These are phyloP conservation scores for Melieria omissa DNA, from an alignment of 2,888 invertebrate genomes.

Conservation along the genomic window DNA sequence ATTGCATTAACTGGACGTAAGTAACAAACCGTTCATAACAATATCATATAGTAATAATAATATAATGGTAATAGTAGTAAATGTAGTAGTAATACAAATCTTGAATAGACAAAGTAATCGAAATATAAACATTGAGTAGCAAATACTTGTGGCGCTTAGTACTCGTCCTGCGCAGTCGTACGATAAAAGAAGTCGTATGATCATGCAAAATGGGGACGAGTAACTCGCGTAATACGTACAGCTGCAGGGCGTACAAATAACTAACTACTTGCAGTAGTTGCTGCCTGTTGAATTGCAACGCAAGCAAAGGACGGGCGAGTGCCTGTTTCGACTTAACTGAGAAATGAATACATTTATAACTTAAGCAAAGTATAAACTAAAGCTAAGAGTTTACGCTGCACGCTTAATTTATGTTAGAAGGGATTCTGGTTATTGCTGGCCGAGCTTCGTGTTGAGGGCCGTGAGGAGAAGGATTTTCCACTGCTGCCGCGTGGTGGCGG, in stretches of 20 bases:
- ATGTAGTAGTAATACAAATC: background rate
- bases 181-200: too few species aligned
- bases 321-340: too few species aligned
- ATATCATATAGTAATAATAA: constrained; percentile 42
- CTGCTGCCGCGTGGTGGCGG: constrained; percentile 70
- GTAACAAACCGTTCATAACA: constrained; percentile 63
- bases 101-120: background rate
- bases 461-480: constrained; percentile 70
- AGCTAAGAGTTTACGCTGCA: constrained; percentile 70
- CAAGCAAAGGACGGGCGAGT: too few species aligned
- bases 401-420: constrained; percentile 73
- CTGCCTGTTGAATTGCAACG: too few species aligned
- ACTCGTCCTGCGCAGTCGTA: too few species aligned
- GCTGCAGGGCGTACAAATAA: too few species aligned
- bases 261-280: too few species aligned
- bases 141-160: too few species aligned
- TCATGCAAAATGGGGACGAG: too few species aligned
- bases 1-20: constrained; percentile 64
- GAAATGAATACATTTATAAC: constrained; percentile 62
- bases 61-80: constrained; percentile 21
- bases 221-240: too few species aligned
- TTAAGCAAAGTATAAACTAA: constrained; percentile 72
- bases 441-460: constrained; percentile 70
- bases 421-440: constrained; percentile 69
- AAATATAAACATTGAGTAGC: too few species aligned